Conservation (phyloP, 2,113 vertebrate species). For the Ranitomeya imitator region DNA sequence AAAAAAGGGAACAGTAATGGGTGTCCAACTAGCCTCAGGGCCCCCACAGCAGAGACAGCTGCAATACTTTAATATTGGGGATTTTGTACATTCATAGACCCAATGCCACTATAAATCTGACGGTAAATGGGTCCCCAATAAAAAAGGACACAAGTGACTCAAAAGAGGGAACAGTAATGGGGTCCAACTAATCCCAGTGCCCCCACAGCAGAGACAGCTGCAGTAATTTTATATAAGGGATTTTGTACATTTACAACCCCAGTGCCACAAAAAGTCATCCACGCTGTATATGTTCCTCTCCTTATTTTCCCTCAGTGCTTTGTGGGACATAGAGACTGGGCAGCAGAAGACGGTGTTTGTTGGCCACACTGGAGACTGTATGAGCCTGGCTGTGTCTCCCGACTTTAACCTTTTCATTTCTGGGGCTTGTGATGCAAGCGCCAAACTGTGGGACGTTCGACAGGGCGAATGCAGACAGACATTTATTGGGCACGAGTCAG, state of each 20-base stretch:
- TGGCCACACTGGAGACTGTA: constrained; percentile 95
- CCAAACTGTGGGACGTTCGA: constrained; percentile 97
- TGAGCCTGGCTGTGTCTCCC: constrained; percentile 91
- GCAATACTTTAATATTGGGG: no score
- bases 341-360: constrained; percentile 88
- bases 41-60: no score
- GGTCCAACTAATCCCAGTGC: no score
- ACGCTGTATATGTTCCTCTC: not conserved
- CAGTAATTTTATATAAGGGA: no score
- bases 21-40: no score
- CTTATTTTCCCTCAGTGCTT: constrained; percentile 69
- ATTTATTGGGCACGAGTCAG: constrained; percentile 91
- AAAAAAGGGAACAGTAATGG: no score
- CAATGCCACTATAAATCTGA: no score
- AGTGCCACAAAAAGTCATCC: not conserved
- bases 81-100: no score
- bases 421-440: constrained; percentile 92
- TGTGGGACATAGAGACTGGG: constrained; percentile 98
- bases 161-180: no score
- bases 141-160: no score
- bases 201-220: no score
- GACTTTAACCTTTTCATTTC: constrained; percentile 94
- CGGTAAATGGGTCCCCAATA: no score
- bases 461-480: constrained; percentile 91
- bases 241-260: not conserved